phyloP scores from a whole-genome alignment of 2,113 vertebrate genomes.

The Amphiprion ocellaris region DNA sequence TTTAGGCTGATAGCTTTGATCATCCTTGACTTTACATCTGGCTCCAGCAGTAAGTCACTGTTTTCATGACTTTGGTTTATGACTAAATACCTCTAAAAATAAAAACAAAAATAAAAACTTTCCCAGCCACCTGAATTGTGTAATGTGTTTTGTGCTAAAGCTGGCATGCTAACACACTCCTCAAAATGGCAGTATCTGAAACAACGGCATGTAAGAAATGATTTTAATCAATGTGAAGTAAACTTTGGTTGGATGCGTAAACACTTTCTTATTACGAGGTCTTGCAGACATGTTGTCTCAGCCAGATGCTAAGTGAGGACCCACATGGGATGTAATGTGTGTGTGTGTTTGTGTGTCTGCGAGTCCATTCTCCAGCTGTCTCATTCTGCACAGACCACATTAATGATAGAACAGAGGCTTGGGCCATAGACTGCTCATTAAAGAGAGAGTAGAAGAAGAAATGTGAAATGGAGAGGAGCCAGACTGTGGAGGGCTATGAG shows the following conservation, averaged over 20 bases:
- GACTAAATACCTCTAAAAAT: neutral
- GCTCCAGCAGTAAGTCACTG: neutral
- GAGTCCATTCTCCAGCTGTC: constrained; percentile 54
- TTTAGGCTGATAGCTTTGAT: neutral
- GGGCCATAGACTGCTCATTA: constrained; percentile 38
- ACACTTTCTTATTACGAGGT: constrained; percentile 18
- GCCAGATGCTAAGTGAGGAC: constrained; percentile 44
- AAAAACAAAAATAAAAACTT: neutral
- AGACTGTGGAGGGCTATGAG: constrained; percentile 14
- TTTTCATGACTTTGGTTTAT: too few species aligned
- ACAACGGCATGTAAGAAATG: neutral
- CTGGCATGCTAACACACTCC: neutral
- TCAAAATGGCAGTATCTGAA: neutral
- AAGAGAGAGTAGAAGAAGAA: constrained; percentile 32
- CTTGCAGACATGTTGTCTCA: constrained; percentile 37
- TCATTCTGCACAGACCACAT: constrained; percentile 52
- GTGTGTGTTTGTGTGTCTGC: constrained; percentile 26
- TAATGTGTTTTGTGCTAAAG: neutral
- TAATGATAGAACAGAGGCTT: constrained; percentile 60
- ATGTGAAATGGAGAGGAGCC: constrained; percentile 12
- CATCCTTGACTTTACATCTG: neutral
- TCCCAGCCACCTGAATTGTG: too few species aligned
- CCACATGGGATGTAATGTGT: constrained; percentile 29
- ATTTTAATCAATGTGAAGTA: neutral
- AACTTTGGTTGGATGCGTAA: constrained; percentile 27